These are phyloP conservation scores for Odocoileus virginianus DNA, from an alignment of 2,113 vertebrate genomes.

Conservation along the genomic window DNA sequence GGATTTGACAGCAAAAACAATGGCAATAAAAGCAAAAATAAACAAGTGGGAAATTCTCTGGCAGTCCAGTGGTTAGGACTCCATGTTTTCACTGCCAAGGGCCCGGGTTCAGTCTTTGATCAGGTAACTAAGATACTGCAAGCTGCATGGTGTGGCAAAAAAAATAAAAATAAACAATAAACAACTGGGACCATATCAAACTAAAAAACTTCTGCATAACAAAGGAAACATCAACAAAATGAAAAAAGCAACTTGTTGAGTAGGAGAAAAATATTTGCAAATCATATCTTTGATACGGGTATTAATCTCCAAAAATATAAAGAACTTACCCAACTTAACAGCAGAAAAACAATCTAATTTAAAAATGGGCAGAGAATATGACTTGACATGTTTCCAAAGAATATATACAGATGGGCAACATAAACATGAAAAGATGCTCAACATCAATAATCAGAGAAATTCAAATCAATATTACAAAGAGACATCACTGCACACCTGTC, in stretches of 20 bases:
- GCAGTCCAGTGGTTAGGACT: not conserved
- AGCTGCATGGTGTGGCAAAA: not conserved
- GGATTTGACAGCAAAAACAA: not conserved
- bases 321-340: not conserved
- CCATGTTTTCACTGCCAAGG: not conserved
- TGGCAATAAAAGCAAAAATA: not conserved
- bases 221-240: not conserved
- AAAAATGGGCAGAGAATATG: not conserved
- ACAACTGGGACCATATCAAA: not conserved
- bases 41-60: not conserved
- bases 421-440: not conserved
- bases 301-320: constrained; percentile 3
- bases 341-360: not conserved
- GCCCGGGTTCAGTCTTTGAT: not conserved
- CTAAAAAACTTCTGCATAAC: not conserved
- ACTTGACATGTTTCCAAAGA: not conserved
- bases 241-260: not conserved
- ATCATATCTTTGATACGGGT: not conserved
- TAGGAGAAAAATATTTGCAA: not conserved
- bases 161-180: not conserved
- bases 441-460: not conserved
- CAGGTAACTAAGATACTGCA: not conserved
- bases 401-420: not conserved
- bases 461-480: not conserved
- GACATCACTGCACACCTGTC: not conserved